Conservation (phyloP, 2,113 vertebrate species). For the Istiophorus platypterus region DNA sequence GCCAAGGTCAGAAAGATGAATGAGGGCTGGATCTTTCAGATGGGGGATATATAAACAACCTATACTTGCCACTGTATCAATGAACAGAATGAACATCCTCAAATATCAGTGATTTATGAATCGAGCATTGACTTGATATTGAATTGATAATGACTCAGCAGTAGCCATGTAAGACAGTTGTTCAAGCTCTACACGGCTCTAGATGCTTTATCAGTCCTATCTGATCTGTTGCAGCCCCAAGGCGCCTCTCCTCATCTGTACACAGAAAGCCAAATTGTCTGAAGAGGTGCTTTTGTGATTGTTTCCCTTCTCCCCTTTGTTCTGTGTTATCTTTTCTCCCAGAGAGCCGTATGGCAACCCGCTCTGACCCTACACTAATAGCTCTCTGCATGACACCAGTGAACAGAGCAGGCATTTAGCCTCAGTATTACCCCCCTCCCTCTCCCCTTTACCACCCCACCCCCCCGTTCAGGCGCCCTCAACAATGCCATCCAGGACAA, state of each 20-base stretch:
- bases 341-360: slow-evolving; percentile 57
- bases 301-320: slow-evolving; percentile 76
- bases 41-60: neutral
- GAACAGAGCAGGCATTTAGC: slow-evolving; percentile 84
- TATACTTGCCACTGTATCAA: neutral
- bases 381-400: slow-evolving; percentile 79
- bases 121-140: neutral
- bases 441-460: neutral
- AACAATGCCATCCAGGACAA: slow-evolving; percentile 80
- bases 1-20: neutral
- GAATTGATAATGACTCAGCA: slow-evolving; percentile 21
- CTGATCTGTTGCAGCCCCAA: slow-evolving; percentile 11
- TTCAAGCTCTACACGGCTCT: neutral
- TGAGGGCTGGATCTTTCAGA: neutral
- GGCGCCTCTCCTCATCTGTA: slow-evolving; percentile 33
- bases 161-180: neutral
- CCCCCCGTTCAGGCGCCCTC: slow-evolving; percentile 27
- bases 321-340: slow-evolving; percentile 73
- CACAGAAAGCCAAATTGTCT: slow-evolving; percentile 40
- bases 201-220: neutral
- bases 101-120: slow-evolving; percentile 5
- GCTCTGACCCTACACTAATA: slow-evolving; percentile 73
- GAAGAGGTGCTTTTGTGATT: slow-evolving; percentile 75
- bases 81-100: neutral
- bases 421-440: slow-evolving; percentile 36